Evolutionary conservation across 2,888 invertebrate genomes (phyloP), one percentile per base, ranked within the genome.

Genomic region (Chrysolina oricalcia): DNA sequence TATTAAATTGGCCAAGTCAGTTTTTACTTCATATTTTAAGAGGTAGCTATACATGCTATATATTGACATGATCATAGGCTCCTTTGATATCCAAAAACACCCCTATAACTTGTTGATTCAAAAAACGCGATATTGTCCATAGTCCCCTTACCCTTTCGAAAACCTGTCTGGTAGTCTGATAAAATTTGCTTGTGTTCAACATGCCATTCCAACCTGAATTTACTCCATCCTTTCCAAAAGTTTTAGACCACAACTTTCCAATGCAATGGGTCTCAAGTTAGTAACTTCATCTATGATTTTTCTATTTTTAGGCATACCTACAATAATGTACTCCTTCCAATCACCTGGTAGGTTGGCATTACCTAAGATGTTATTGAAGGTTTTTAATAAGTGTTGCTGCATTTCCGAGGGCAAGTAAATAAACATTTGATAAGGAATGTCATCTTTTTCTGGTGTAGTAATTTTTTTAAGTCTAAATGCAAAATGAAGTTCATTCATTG

Each of bases 71-170:
- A 35, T 63, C 63, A 63, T 63, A 63, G 5, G 63, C 63, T 23
- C 35, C 23, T 27, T 63, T 63, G 27, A 69, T 69, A 27, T 70
- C 70, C 13, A 70, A 62, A 62, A 19, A 11, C 21, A 15, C 11
- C 15, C 13, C 23, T 21, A 23, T 62, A 21, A 62, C 21, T 13
- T 62, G 15, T 21, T 4, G 21, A 17, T 59, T 27, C 27, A 62
- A 23, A 27, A 1, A 11, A 62, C 2, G 21, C 62, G 9, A 62
- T 10, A 21, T 9, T 21, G 15, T 63, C 63, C 23, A 27, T 27
- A 35, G 40, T 63, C 13, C 27, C 27, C 19, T 27, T 9, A 10
- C 63, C 41, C 0, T 8, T 41, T 63, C 63, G 27, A n/a, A 63
- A 63, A 9, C 63, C 63, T n/a, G 63, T 63, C 23, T 63, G 63